Evolutionary conservation across 2,888 invertebrate species (phyloP).

Genomic region (Chelonus formosanus): DNA sequence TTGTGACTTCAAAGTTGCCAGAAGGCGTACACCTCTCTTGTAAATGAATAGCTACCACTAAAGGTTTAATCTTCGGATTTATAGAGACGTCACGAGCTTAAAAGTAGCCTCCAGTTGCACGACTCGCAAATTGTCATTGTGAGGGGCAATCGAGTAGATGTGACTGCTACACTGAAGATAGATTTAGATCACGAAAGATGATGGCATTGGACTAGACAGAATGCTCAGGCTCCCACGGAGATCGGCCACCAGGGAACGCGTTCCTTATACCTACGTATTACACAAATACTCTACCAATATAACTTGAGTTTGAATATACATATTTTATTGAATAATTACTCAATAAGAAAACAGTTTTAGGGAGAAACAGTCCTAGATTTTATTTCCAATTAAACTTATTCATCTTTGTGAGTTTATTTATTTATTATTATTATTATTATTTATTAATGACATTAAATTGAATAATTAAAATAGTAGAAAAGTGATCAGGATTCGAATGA

Average conservation of each 20-base stretch:
- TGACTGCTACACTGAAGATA: conserved; percentile 16
- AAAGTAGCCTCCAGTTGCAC: conserved; percentile 32
- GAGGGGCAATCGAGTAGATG: conserved; percentile 10
- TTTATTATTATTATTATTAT: too few species aligned
- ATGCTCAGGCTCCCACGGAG: conserved; percentile 51
- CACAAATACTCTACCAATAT: conserved; percentile 34
- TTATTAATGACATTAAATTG: too few species aligned
- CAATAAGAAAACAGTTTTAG: too few species aligned
- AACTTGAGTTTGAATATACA: conserved; percentile 4
- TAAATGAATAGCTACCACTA: conserved; percentile 33
- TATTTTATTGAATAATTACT: too few species aligned
- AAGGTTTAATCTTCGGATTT: conserved; percentile 40
- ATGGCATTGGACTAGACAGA: conserved; percentile 47
- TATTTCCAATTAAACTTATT: too few species aligned
- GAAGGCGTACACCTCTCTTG: conserved; percentile 10
- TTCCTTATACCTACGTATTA: conserved; percentile 36
- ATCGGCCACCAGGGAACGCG: conserved; percentile 46
- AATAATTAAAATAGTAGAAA: too few species aligned
- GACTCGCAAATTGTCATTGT: conserved; percentile 37
- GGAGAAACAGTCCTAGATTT: too few species aligned
- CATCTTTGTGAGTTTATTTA: too few species aligned
- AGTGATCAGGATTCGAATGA: too few species aligned
- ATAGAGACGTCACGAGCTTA: conserved; percentile 41
- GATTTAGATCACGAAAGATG: conserved; percentile 37
- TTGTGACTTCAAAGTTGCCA: conserved; percentile 20